Conservation (phyloP, 2,797 vertebrate species). For the Manis pentadactyla region DNA sequence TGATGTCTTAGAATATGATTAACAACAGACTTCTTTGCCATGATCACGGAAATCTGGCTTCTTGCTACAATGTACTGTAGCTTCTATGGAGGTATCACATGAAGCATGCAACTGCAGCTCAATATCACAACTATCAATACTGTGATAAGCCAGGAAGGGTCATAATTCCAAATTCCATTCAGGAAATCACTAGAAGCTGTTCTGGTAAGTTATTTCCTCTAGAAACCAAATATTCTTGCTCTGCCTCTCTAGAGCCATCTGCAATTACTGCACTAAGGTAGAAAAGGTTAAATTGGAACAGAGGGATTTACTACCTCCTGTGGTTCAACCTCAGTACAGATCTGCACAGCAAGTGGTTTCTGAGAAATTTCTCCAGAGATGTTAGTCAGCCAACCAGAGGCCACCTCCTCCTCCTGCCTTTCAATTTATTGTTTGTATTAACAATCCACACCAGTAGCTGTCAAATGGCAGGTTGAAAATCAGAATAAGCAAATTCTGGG, state of each 20-base stretch:
- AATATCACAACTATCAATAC: slow-evolving; percentile 33
- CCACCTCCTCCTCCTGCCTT: not conserved
- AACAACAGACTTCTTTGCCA: not conserved
- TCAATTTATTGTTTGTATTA: slow-evolving; percentile 68
- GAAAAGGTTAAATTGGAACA: slow-evolving; percentile 55
- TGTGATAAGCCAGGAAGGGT: slow-evolving; percentile 56
- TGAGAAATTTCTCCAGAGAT: slow-evolving; percentile 73
- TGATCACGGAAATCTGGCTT: not conserved
- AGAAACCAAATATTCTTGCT: slow-evolving; percentile 57
- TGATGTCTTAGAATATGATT: not conserved
- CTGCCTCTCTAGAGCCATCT: slow-evolving; percentile 55
- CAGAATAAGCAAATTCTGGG: slow-evolving; percentile 73
- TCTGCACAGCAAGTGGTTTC: slow-evolving; percentile 58
- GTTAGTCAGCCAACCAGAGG: slow-evolving; percentile 44
- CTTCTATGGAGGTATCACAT: not conserved
- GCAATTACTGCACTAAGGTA: slow-evolving; percentile 32
- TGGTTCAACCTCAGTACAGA: slow-evolving; percentile 57
- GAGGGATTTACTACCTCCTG: slow-evolving; percentile 54
- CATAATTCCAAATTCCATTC: slow-evolving; percentile 62
- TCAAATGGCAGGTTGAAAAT: slow-evolving; percentile 72
- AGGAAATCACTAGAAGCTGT: slow-evolving; percentile 64
- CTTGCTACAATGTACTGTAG: not conserved
- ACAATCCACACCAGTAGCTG: slow-evolving; percentile 38
- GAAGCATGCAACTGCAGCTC: slow-evolving; percentile 34
- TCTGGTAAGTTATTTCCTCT: slow-evolving; percentile 72